Conservation (phyloP, 2,888 invertebrate species). For the Megalurothrips usitatus region DNA sequence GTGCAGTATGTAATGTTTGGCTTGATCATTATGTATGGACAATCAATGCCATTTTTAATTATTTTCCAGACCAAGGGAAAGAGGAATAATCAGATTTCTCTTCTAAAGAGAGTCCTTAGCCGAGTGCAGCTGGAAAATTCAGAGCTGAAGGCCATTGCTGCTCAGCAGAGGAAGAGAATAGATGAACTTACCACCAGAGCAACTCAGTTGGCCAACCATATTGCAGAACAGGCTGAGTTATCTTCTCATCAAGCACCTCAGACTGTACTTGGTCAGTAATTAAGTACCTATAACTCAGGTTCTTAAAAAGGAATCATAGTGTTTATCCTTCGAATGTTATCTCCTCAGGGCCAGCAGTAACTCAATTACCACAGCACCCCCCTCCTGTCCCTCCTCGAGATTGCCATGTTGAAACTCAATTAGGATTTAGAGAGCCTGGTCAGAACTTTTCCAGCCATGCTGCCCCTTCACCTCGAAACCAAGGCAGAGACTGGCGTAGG, state of each 20-base stretch:
- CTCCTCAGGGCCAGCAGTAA: background rate
- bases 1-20: too few species aligned
- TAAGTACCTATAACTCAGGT: too few species aligned
- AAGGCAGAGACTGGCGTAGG: background rate
- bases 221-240: background rate
- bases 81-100: background rate
- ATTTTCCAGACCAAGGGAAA: too few species aligned
- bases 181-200: background rate
- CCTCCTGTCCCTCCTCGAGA: background rate
- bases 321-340: too few species aligned
- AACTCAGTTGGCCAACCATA: background rate
- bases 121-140: background rate
- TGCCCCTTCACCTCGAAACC: background rate
- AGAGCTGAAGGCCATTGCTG: background rate
- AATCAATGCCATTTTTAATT: too few species aligned
- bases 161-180: constrained; percentile 1
- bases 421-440: background rate
- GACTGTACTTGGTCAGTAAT: too few species aligned
- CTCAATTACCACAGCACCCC: background rate
- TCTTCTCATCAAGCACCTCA: background rate
- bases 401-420: too few species aligned
- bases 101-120: background rate
- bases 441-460: background rate
- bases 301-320: too few species aligned
- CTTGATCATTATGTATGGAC: too few species aligned